These are phyloP conservation scores for Onychomys leucogaster DNA, from an alignment of 2,797 vertebrate genomes.

Conservation along the genomic window DNA sequence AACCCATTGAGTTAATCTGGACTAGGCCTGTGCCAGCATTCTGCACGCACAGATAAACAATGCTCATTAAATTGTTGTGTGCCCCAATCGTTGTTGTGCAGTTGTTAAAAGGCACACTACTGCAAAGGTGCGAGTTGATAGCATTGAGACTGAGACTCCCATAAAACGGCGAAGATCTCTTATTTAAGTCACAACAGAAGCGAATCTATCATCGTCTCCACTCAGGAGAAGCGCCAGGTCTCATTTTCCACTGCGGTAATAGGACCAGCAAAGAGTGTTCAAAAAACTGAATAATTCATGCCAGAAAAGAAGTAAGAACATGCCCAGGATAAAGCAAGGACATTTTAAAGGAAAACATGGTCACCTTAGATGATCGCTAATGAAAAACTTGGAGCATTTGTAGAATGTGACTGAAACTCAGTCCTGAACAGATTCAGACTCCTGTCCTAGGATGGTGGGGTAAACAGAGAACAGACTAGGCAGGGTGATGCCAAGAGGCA, in stretches of 20 bases:
- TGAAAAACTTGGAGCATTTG: neutral
- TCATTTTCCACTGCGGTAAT: neutral
- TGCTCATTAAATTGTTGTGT: neutral
- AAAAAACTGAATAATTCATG: neutral
- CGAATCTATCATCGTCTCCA: neutral
- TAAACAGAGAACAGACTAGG: neutral
- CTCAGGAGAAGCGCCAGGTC: neutral
- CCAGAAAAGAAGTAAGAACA: slow-evolving; percentile 22
- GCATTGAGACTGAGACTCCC: neutral
- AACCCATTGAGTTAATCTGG: neutral
- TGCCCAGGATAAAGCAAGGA: neutral
- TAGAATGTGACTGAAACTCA: slow-evolving; percentile 20
- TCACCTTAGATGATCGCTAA: neutral
- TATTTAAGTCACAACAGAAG: neutral
- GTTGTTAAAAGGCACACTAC: neutral
- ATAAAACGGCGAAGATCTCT: neutral
- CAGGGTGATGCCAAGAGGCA: neutral
- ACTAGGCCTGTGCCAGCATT: neutral
- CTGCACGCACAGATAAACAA: neutral
- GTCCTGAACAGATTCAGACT: neutral
- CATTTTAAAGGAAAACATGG: neutral
- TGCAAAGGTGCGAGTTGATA: neutral
- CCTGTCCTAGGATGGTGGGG: neutral
- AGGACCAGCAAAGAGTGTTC: neutral
- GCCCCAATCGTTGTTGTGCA: neutral